Evolutionary conservation across 2,797 vertebrate genomes (phyloP).

Genomic region (Phrynocephalus guinanensis): DNA sequence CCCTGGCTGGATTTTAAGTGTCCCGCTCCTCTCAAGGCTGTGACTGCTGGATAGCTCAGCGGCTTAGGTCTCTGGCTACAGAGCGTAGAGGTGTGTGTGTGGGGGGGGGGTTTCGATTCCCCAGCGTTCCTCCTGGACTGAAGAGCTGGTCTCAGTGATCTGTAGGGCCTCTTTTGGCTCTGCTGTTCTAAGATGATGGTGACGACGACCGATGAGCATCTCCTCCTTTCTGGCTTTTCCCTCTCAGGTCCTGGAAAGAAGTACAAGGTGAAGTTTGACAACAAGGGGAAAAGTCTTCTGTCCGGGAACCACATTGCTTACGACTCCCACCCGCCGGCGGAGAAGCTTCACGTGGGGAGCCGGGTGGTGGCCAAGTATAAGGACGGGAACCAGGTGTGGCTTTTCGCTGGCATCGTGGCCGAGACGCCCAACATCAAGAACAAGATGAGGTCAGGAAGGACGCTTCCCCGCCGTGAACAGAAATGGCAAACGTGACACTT

Average conservation of each 20-base stretch:
- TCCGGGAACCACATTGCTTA: slow-evolving; percentile 98
- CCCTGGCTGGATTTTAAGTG: too few relatives aligned
- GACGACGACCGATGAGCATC: too few relatives aligned
- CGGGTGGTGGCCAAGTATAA: slow-evolving; percentile 97
- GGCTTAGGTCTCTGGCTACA: too few relatives aligned
- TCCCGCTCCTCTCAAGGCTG: background rate
- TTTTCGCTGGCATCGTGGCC: slow-evolving; percentile 97
- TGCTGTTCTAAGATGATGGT: too few relatives aligned
- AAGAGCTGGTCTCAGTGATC: too few relatives aligned
- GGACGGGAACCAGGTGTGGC: slow-evolving; percentile 94
- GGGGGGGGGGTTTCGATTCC: too few relatives aligned
- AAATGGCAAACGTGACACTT: background rate
- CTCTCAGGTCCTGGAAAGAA: slow-evolving; percentile 85
- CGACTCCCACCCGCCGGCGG: slow-evolving; percentile 89
- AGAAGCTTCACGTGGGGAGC: slow-evolving; percentile 91
- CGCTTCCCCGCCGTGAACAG: background rate
- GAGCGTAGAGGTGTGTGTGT: too few relatives aligned
- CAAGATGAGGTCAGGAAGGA: slow-evolving; percentile 86
- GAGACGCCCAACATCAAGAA: slow-evolving; percentile 97
- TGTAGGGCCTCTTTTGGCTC: too few relatives aligned
- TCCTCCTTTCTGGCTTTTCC: fast-evolving
- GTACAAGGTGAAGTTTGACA: slow-evolving; percentile 98
- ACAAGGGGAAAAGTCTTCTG: slow-evolving; percentile 96
- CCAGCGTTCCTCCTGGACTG: too few relatives aligned
- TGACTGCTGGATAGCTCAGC: background rate